These are phyloP conservation scores for Anas capensis DNA, from an alignment of 2,797 vertebrate species.

Conservation along the genomic window DNA sequence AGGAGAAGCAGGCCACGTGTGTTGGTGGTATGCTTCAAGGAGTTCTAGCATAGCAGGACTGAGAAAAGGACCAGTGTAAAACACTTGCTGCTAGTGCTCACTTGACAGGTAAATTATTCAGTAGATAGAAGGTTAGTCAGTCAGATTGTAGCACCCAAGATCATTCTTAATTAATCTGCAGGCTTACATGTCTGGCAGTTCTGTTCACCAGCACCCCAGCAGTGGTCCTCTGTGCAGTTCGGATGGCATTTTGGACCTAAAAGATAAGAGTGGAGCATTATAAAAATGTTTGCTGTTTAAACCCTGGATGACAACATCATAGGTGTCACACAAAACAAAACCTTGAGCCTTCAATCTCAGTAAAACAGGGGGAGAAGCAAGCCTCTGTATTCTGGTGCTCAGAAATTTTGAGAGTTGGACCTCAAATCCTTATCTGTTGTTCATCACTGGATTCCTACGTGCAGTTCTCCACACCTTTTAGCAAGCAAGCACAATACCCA, in stretches of 20 bases:
- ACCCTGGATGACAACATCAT: background rate
- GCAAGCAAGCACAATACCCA: background rate
- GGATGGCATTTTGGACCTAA: slow-evolving; percentile 89
- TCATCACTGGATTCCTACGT: slow-evolving; percentile 5
- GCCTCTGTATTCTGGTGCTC: background rate
- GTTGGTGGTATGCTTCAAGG: background rate
- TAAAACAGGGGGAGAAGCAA: background rate
- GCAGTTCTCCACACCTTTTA: background rate
- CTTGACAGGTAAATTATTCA: background rate
- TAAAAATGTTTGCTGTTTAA: background rate
- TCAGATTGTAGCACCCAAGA: background rate
- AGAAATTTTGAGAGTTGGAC: background rate
- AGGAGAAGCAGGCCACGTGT: accelerated
- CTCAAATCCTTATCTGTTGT: background rate
- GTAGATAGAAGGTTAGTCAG: background rate
- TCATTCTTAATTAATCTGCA: background rate
- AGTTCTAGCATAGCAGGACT: background rate
- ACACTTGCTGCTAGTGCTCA: accelerated
- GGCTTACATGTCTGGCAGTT: slow-evolving; percentile 94
- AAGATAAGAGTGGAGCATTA: background rate
- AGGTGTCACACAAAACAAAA: background rate
- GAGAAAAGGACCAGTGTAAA: background rate
- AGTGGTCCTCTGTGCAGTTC: slow-evolving; percentile 88
- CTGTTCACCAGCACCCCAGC: slow-evolving; percentile 89
- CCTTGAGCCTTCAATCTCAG: background rate